Evolutionary conservation across 2,888 invertebrate genomes (phyloP), one percentile per base, ranked within the genome.

Genomic region (Andrena haemorrhoa): DNA sequence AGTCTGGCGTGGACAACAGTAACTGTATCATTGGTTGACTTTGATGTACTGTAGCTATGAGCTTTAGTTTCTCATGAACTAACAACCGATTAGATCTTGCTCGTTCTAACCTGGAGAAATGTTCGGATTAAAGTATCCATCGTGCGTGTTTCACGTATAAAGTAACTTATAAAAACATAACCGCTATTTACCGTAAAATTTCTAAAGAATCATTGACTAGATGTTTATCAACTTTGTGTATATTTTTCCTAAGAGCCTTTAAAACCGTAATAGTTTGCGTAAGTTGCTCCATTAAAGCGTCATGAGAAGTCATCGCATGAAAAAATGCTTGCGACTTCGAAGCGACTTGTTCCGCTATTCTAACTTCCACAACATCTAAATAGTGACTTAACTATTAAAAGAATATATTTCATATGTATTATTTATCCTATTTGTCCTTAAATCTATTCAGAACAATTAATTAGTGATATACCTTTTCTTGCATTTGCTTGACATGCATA

Each of bases 1-100:
- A 99, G 94, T 99, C 99, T 83, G 98, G 98, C 10, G 98, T 98
- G 82, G 98, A 98, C 61, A 99, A 95, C 66, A 99, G 95, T 74
- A 98, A 95, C 93, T 99, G 99, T 90, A 99, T 97, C 94, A 98
- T 99, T 0, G 99, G 98, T 93, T 99, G 99, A 23, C 99, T 99
- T 95, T 99, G 99, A 93, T 99, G 97, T 8, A 99, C 98, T 3
- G 98, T 98, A 7, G 97, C 96, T 97, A 99, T 99, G 77, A 99
- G 94, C 92, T 98, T 98, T 63, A 99, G 94, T 90, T 97, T 96
- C 88, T 97, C 96, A 91, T 96, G 94, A 2, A 97, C 95, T 92
- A 95, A 94, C 66, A 95, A 94, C 77, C 96, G 95, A 93, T 97
- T 97, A 60, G 95, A 94, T 84, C 96, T 95, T 1, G 96, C 95